Percentiles rank a stretch among this genome's conserved stretches.
These are phyloP conservation scores for Sitodiplosis mosellana DNA, from an alignment of 1,140 invertebrate genomes.

Conservation along the genomic window DNA sequence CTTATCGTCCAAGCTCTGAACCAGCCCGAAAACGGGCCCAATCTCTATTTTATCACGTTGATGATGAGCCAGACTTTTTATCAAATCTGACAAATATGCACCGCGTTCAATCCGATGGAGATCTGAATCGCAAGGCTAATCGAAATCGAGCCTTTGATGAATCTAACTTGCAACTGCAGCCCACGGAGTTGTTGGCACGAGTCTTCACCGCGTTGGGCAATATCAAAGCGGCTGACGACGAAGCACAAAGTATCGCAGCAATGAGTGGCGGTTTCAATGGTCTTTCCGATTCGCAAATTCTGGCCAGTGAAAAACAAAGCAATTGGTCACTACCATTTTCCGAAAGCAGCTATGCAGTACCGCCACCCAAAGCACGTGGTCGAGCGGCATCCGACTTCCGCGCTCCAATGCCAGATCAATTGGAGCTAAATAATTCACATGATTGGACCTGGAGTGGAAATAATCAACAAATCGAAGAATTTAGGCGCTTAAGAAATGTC, in stretches of 20 bases:
- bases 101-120: conserved; percentile 52
- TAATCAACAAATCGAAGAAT: conserved; percentile 21
- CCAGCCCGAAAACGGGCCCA: conserved; percentile 38
- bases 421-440: conserved; percentile 9
- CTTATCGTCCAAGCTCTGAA: conserved; percentile 27
- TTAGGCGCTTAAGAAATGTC: conserved; percentile 15
- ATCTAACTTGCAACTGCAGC: conserved; percentile 40
- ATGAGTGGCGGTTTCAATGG: conserved; percentile 29
- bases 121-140: conserved; percentile 55
- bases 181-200: conserved; percentile 48
- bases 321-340: conserved; percentile 31
- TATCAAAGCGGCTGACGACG: conserved; percentile 31
- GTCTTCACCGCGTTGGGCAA: conserved; percentile 54
- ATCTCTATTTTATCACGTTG: conserved; percentile 16
- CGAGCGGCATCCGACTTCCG: conserved; percentile 28
- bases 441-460: conserved; percentile 26
- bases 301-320: conserved; percentile 38
- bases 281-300: conserved; percentile 45
- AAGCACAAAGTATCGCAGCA: conserved; percentile 11
- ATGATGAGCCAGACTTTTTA: conserved; percentile 3
- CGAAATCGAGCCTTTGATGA: conserved; percentile 49
- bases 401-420: conserved; percentile 9
- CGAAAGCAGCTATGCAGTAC: conserved; percentile 24
- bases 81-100: conserved; percentile 15
- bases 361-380: conserved; percentile 25